Base-by-base conservation (phyloP, 2,888 invertebrate species). In the Dynastes grantii region DNA sequence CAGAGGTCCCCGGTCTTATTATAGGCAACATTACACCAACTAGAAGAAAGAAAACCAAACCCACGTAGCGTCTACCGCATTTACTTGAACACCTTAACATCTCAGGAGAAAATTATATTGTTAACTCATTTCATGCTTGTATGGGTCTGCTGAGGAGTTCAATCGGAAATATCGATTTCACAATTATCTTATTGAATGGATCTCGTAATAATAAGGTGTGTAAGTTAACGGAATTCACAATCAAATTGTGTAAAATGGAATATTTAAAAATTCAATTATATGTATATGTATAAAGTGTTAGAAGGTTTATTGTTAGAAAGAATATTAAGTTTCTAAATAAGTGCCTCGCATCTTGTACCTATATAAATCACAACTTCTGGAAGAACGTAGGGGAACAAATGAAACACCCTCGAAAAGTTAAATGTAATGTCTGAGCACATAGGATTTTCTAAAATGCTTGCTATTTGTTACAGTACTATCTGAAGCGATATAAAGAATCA, bases 81-180 rank as follows among this genome's bases (percentile, higher is more conserved):
- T 67, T 63, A 63, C 63, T 32, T 29, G 29, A 63, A 63, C 29
- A 29, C 29, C 2, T 29, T 67, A 45, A 67, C 49, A 49, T 27
- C 67, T 45, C 22, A 5, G n/a, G 11, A 67, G 27, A 11, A 22
- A 67, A 67, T 67, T 67, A 67, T 67, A 67, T 67, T 67, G 49
- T 67, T 67, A 67, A 67, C 67, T 49, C 49, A 11, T 67, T 67
- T 67, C 49, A 67, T 67, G 67, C 67, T 16, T 27, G 45, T 45
- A 67, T 49, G 49, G 27, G 16, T 49, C 22, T 8, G 45, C 40
- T 67, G 45, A 16, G 45, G 16, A 49, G 49, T 49, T 27, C 67
- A 67, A 67, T 67, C 49, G 49, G 67, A 67, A 67, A 67, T 49
- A 67, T 67, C 67, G 49, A 45, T 67, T 67, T 67, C 67, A 49